Base-by-base conservation (phyloP, 2,888 invertebrate genomes). In the Proisotoma minuta region DNA sequence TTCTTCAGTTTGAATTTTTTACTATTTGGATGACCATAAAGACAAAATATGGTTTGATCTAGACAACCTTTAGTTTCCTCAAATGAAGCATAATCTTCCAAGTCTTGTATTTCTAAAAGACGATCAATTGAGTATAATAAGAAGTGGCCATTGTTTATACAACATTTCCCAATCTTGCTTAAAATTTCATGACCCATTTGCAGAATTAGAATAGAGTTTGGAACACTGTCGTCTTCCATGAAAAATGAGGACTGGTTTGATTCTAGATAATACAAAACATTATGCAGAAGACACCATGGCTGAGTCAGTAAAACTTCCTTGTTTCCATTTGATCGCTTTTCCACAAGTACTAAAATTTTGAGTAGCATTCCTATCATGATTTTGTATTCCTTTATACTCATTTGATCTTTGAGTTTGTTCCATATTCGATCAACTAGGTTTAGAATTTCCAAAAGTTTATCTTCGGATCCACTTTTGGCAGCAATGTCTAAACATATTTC, bases 41-140 rank as follows among this genome's bases (percentile, higher is more conserved):
- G 80, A 77, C 96, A 96, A 77, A 85, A 93, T 63, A 87, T 82
- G 65, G 86, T 84, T 79, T 96, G 95, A 75, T 95, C 95, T 75
- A 94, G 81, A 71, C 88, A 85, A 72, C 88, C 87, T 63, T 84
- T 84, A 1, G 92, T 82, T 75, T 87, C 85, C 74, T 87, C 85
- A 50, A 86, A 80, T 27, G 83, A 81, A 50, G 82, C 79, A 22
- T 84, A 83, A 52, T 86, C 82, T 5, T 84, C 81, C 0, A 49
- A 29, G 4, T 51, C 59, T 39, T 59, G 60, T 1, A 64, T 24
- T 20, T 87, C 86, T 43, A 88, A 75, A 40, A 91, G 81, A 1
- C 85, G 83, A 71, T 89, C 87, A 73, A 93, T 80, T 22, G 85
- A 87, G 74, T 91, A 90, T 69, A 87, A 83, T 3, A 95, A 81